A percentile compares a stretch with the other conserved stretches of the same genome.
Evolutionary conservation across 2,113 vertebrate genomes (phyloP).

Genomic region (Myxocyprinus asiaticus): DNA sequence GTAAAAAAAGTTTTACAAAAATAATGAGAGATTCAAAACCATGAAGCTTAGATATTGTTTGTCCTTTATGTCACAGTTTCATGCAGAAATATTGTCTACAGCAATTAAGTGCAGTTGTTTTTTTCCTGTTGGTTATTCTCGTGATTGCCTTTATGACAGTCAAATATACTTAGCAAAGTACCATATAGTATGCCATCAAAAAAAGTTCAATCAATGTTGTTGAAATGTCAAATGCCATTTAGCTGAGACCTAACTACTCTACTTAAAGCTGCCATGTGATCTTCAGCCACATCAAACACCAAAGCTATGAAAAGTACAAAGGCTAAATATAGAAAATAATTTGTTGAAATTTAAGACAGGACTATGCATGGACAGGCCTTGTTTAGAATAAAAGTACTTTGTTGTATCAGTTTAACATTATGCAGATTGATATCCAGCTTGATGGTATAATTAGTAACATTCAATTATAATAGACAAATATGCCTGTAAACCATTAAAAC

Average conservation of each 20-base stretch:
- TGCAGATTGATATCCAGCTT: background rate
- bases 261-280: conserved; percentile 16
- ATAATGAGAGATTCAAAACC: background rate
- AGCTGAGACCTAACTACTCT: conserved; percentile 3
- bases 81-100: background rate
- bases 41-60: background rate
- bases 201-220: background rate
- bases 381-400: background rate
- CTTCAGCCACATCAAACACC: conserved; percentile 18
- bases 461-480: background rate
- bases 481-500: conserved; percentile 34
- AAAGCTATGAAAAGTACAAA: background rate
- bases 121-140: background rate
- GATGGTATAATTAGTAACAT: background rate
- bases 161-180: background rate
- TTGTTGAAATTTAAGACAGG: background rate
- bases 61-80: conserved; percentile 23
- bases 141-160: too few relatives aligned
- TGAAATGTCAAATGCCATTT: conserved; percentile 2
- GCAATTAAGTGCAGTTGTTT: background rate
- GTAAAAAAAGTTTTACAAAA: background rate
- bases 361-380: background rate
- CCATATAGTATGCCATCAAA: background rate
- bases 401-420: background rate
- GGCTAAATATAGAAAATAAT: background rate